phyloP scores from a whole-genome alignment of 2,797 vertebrate species.

The Leuciscus waleckii region DNA sequence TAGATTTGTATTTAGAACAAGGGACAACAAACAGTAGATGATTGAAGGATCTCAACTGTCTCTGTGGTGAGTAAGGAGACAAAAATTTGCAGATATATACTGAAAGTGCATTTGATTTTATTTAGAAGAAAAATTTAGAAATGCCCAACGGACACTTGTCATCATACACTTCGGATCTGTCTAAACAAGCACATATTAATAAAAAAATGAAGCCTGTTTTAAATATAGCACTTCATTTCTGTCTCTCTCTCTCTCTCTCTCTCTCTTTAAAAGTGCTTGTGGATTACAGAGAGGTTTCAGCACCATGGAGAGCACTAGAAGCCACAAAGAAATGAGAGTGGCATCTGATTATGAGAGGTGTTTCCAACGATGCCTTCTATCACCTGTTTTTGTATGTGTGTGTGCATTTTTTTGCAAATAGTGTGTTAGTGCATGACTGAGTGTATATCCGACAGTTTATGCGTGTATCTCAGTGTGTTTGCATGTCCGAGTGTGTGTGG shows the following conservation, averaged over 20 bases:
- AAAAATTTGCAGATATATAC: neutral
- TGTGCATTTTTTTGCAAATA: constrained; percentile 53
- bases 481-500: constrained; percentile 34
- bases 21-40: neutral
- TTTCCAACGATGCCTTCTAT: constrained; percentile 25
- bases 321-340: constrained; percentile 15
- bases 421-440: constrained; percentile 15
- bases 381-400: constrained; percentile 38
- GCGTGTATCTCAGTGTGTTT: constrained; percentile 50
- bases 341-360: constrained; percentile 26
- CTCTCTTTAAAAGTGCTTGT: constrained; percentile 59
- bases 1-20: neutral
- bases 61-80: neutral
- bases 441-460: constrained; percentile 28
- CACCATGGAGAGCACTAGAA: constrained; percentile 73
- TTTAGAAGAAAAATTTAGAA: constrained; percentile 64
- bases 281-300: constrained; percentile 70
- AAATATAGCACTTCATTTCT: constrained; percentile 70
- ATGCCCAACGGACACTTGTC: constrained; percentile 70
- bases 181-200: constrained; percentile 81
- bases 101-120: constrained; percentile 5
- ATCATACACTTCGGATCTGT: constrained; percentile 79
- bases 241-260: constrained; percentile 33
- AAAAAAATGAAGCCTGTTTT: constrained; percentile 75
- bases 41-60: neutral